Conservation (phyloP, 2,797 vertebrate species). For the Psittacula derbiana region DNA sequence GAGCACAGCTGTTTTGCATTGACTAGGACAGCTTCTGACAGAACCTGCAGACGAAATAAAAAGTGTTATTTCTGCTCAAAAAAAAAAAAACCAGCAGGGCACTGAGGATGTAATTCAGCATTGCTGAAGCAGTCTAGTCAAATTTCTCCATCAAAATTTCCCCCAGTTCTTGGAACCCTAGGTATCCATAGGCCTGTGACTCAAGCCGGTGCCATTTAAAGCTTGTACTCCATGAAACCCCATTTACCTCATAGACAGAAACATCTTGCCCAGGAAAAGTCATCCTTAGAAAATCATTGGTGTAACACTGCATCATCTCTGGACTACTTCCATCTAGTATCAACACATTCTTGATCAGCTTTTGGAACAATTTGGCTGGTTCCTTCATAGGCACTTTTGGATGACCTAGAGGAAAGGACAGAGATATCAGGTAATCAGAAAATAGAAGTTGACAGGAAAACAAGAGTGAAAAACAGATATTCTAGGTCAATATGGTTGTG, state of each 20-base stretch:
- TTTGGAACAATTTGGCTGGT: neutral
- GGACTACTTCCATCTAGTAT: neutral
- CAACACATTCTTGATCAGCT: neutral
- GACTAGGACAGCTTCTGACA: neutral
- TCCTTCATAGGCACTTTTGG: neutral
- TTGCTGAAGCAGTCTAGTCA: neutral
- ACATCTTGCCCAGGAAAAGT: neutral
- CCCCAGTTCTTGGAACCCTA: neutral
- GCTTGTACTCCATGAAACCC: neutral
- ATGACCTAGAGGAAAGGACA: neutral
- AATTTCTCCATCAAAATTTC: neutral
- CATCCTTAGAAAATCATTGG: neutral
- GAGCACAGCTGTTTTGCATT: neutral
- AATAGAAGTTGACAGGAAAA: neutral
- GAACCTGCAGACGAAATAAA: neutral
- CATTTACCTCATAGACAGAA: neutral
- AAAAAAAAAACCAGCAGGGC: neutral
- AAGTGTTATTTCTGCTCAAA: neutral
- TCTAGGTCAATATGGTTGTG: neutral
- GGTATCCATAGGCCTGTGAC: neutral
- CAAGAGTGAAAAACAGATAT: neutral
- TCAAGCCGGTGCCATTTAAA: neutral
- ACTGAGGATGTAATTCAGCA: neutral
- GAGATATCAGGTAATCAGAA: neutral
- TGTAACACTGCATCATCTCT: neutral